Conservation (phyloP, 2,888 invertebrate genomes). For the Gymnoscelis rufifasciata region DNA sequence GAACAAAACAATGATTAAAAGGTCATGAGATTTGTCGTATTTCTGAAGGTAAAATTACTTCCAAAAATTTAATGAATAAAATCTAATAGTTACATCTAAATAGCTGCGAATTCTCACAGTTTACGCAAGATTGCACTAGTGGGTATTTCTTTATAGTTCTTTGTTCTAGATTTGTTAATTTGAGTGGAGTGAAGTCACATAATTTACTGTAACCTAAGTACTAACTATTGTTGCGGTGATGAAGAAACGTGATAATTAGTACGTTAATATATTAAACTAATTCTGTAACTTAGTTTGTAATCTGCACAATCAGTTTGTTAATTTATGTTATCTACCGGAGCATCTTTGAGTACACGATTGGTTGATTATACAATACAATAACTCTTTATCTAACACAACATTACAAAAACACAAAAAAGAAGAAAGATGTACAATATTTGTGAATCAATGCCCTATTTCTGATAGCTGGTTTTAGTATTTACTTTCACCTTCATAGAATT, state of each 20-base stretch:
- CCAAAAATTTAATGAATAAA: slow-evolving; percentile 17
- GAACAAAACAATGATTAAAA: slow-evolving; percentile 9
- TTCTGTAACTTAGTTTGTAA: too few relatives aligned
- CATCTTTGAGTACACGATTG: too few relatives aligned
- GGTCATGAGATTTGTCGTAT: slow-evolving; percentile 20
- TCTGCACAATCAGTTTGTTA: too few relatives aligned
- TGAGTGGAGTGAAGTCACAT: slow-evolving; percentile 23
- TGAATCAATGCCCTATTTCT: too few relatives aligned
- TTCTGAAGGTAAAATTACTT: slow-evolving; percentile 23
- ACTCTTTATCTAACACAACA: too few relatives aligned
- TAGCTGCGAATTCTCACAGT: slow-evolving; percentile 24
- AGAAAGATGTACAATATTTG: too few relatives aligned
- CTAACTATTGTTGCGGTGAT: slow-evolving; percentile 9
- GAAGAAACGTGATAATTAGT: slow-evolving; percentile 3
- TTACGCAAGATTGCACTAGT: slow-evolving; percentile 23
- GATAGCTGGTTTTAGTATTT: too few relatives aligned
- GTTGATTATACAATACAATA: too few relatives aligned
- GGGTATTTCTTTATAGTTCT: slow-evolving; percentile 24
- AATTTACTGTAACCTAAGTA: slow-evolving; percentile 22
- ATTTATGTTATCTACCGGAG: too few relatives aligned
- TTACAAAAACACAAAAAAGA: too few relatives aligned
- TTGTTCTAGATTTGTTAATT: slow-evolving; percentile 28
- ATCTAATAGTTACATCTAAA: slow-evolving; percentile 22
- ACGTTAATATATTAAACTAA: too few relatives aligned
- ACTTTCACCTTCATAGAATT: too few relatives aligned